Evolutionary conservation across 2,113 vertebrate species (phyloP).

Genomic region (Vulpes vulpes): DNA sequence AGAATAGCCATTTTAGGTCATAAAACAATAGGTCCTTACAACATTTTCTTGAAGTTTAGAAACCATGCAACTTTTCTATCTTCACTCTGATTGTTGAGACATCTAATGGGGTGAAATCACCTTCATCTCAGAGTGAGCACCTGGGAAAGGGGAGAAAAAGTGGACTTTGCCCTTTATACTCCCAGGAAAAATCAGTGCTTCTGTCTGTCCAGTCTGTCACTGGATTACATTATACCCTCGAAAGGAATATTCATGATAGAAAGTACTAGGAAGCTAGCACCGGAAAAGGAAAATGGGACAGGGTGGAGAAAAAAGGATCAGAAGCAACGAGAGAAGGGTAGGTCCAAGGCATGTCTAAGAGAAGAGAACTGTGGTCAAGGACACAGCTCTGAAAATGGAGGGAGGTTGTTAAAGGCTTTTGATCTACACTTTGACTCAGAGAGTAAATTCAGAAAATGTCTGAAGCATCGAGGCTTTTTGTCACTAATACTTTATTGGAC

Average conservation of each 20-base stretch:
- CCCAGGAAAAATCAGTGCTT: not conserved
- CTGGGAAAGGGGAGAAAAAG: not conserved
- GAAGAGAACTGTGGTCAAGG: not conserved
- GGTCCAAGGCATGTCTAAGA: not conserved
- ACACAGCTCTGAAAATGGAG: not conserved
- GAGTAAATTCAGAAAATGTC: constrained; percentile 36
- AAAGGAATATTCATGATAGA: not conserved
- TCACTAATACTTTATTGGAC: constrained; percentile 44
- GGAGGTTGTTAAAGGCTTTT: not conserved
- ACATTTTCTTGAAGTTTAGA: not conserved
- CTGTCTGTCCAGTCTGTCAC: not conserved
- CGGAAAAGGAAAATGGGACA: not conserved
- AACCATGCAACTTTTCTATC: not conserved
- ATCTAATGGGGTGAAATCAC: not conserved
- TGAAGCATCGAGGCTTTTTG: constrained; percentile 63
- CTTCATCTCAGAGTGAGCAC: not conserved
- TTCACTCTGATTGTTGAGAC: not conserved
- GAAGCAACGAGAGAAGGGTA: not conserved
- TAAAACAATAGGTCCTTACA: not conserved
- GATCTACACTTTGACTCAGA: not conserved
- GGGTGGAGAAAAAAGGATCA: not conserved
- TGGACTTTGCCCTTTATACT: not conserved
- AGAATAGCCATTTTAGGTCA: not conserved
- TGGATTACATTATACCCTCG: not conserved
- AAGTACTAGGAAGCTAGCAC: not conserved